phyloP scores from a whole-genome alignment of 2,888 invertebrate species.

The Caenorhabditis angaria region DNA sequence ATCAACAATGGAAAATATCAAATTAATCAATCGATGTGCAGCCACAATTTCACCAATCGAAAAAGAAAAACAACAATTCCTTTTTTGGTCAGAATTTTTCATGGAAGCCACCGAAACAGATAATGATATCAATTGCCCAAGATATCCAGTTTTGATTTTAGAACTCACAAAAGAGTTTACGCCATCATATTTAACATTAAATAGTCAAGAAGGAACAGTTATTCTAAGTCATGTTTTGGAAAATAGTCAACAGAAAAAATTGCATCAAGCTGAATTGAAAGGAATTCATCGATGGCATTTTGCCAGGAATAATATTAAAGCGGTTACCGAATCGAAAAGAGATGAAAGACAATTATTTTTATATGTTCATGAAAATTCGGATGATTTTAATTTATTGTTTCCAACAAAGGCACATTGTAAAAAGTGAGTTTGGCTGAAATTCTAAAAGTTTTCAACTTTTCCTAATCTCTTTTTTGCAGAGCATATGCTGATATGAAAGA shows the following conservation, averaged over 20 bases:
- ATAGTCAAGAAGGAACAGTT: slow-evolving; percentile 91
- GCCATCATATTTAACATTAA: slow-evolving; percentile 94
- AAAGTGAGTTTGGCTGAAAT: slow-evolving; percentile 38
- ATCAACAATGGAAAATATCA: slow-evolving; percentile 94
- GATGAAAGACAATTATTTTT: slow-evolving; percentile 94
- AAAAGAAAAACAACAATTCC: slow-evolving; percentile 59
- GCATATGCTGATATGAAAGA: slow-evolving; percentile 56
- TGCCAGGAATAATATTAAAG: slow-evolving; percentile 86
- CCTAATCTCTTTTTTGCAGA: slow-evolving; percentile 40
- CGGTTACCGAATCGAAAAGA: slow-evolving; percentile 86
- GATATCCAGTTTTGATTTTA: slow-evolving; percentile 78
- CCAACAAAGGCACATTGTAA: slow-evolving; percentile 83
- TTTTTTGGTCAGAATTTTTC: slow-evolving; percentile 84
- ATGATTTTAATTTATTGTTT: slow-evolving; percentile 97
- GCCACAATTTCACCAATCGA: slow-evolving; percentile 62
- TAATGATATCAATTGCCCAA: slow-evolving; percentile 77
- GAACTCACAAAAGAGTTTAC: slow-evolving; percentile 89
- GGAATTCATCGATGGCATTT: slow-evolving; percentile 84
- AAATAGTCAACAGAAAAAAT: slow-evolving; percentile 64
- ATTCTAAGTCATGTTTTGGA: slow-evolving; percentile 83
- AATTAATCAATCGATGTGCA: slow-evolving; percentile 84
- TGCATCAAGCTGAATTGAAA: slow-evolving; percentile 55
- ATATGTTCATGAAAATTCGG: slow-evolving; percentile 96
- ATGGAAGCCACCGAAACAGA: slow-evolving; percentile 86
- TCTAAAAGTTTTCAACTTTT: not conserved